Percentiles rank a stretch among this genome's conserved stretches.
phyloP scores from a whole-genome alignment of 2,888 invertebrate genomes.

The Spatulosminthurus flaviceps region DNA sequence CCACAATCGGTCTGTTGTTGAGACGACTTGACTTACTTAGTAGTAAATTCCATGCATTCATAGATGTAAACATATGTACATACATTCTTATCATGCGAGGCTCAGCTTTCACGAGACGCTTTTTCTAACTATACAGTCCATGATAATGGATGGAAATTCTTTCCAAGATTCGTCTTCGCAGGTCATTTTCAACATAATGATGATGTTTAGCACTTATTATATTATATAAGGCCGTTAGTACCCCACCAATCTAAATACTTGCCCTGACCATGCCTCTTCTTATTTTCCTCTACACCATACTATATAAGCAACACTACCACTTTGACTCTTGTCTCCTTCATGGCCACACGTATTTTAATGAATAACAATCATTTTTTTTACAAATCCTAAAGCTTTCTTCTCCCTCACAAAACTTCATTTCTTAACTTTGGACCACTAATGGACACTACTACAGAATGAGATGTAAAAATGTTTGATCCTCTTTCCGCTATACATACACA shows the following conservation, averaged over 20 bases:
- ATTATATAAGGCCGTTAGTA: slow-evolving; percentile 26
- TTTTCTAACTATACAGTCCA: neutral
- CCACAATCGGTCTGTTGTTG: too few species aligned
- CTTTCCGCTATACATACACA: too few species aligned
- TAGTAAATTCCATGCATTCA: too few species aligned
- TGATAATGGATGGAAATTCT: slow-evolving; percentile 32
- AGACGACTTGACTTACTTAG: too few species aligned
- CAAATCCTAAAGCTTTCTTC: neutral
- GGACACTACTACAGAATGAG: too few species aligned
- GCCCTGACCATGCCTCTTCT: slow-evolving; percentile 7
- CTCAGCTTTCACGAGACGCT: neutral
- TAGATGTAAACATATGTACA: too few species aligned
- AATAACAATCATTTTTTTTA: too few species aligned
- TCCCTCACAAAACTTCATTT: neutral
- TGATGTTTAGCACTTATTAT: slow-evolving; percentile 30
- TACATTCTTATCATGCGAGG: neutral
- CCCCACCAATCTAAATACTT: slow-evolving; percentile 3
- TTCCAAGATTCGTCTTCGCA: slow-evolving; percentile 32
- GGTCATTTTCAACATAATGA: slow-evolving; percentile 43
- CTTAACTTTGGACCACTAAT: too few species aligned
- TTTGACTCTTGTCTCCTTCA: too few species aligned
- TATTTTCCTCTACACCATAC: neutral
- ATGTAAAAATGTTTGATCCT: too few species aligned
- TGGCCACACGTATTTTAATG: too few species aligned
- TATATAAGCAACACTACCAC: too few species aligned